phyloP scores from a whole-genome alignment of 1,140 invertebrate species.

The Paraescarpia echinospica region DNA sequence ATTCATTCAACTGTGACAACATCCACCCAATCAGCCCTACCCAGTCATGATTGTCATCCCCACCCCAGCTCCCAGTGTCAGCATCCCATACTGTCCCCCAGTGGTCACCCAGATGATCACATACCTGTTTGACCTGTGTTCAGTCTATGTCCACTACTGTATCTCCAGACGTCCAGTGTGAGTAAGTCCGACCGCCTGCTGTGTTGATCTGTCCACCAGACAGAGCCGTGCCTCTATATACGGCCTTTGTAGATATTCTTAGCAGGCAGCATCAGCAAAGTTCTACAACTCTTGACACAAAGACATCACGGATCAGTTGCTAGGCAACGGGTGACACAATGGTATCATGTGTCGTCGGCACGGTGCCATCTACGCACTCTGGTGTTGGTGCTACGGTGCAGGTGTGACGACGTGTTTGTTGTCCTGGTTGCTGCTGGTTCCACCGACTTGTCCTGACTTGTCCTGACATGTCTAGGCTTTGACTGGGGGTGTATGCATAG shows the following conservation, averaged over 20 bases:
- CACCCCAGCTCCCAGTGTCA: neutral
- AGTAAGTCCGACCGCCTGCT: neutral
- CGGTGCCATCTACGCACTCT: neutral
- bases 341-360: neutral
- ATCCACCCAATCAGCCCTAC: too few species aligned
- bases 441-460: neutral
- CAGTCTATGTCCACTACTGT: neutral
- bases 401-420: neutral
- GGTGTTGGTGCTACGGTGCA: neutral
- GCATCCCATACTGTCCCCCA: neutral
- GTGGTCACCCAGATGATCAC: neutral
- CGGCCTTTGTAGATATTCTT: neutral
- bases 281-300: neutral
- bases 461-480: neutral
- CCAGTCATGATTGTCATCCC: too few species aligned
- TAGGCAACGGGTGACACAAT: neutral
- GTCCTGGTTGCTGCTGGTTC: neutral
- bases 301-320: neutral
- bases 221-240: neutral
- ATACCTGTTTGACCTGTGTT: neutral
- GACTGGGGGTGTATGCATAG: neutral
- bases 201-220: neutral
- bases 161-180: neutral
- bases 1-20: too few species aligned
- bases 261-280: neutral